These are phyloP conservation scores for Ericerus pela DNA, from an alignment of 1,140 invertebrate species.

Conservation along the genomic window DNA sequence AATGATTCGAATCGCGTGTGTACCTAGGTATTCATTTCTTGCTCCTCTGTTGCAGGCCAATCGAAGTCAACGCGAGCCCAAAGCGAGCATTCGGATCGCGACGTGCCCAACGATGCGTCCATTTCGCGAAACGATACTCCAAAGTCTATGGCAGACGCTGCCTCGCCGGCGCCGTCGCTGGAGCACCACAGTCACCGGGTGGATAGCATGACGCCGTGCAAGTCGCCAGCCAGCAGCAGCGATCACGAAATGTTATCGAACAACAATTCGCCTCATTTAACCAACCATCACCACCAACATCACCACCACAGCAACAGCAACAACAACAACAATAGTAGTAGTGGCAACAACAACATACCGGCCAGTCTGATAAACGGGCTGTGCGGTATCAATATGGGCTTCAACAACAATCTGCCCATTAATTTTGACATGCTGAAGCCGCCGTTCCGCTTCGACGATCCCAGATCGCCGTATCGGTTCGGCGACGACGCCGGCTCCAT, in stretches of 20 bases:
- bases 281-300: conserved; percentile 21
- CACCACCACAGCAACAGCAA: no score
- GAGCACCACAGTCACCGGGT: conserved; percentile 8
- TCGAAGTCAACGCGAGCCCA: background rate
- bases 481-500: conserved; percentile 61
- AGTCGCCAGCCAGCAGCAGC: conserved; percentile 38
- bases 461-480: conserved; percentile 53
- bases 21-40: background rate
- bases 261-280: conserved; percentile 31
- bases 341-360: conserved; percentile 34
- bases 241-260: conserved; percentile 23
- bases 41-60: background rate
- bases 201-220: conserved; percentile 30
- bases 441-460: conserved; percentile 43
- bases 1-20: no score
- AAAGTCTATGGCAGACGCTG: conserved; percentile 27
- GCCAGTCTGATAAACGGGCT: conserved; percentile 25
- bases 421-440: conserved; percentile 39
- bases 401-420: conserved; percentile 31
- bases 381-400: conserved; percentile 32
- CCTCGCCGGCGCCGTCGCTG: conserved; percentile 29
- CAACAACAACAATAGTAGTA: conserved; percentile 19
- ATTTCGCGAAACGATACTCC: conserved; percentile 10
- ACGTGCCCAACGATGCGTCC: background rate
- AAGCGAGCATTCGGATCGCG: background rate